These are phyloP conservation scores for Ranitomeya variabilis DNA, from an alignment of 2,113 vertebrate species.

Conservation along the genomic window DNA sequence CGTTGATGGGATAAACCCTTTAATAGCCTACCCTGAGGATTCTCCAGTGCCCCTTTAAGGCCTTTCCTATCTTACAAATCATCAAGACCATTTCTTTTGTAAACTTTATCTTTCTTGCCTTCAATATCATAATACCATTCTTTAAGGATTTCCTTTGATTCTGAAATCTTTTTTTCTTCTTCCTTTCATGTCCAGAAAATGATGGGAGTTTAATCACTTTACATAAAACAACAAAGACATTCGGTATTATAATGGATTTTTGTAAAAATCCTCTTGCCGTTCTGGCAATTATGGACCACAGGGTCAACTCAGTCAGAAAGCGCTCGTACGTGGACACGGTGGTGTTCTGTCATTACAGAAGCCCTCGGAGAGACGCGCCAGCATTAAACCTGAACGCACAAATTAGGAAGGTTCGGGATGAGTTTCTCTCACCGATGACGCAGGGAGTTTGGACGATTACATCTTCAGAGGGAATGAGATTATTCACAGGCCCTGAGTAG, in stretches of 20 bases:
- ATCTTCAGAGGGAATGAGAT: slow-evolving; percentile 81
- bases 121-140: not conserved
- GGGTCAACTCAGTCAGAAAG: not conserved
- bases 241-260: not conserved
- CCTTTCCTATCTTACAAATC: not conserved
- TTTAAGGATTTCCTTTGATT: not conserved
- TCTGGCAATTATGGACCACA: slow-evolving; percentile 5
- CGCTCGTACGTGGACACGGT: not conserved
- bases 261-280: not conserved
- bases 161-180: not conserved
- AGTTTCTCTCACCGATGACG: slow-evolving; percentile 75
- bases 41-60: not conserved
- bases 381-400: slow-evolving; percentile 61
- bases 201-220: not conserved
- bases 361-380: not conserved
- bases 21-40: no score
- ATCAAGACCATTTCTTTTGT: not conserved
- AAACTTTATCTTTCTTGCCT: not conserved
- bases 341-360: not conserved
- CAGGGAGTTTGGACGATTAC: slow-evolving; percentile 75
- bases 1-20: no score
- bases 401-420: slow-evolving; percentile 72
- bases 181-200: not conserved
- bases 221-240: not conserved
- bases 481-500: slow-evolving; percentile 76